Percentiles rank a stretch among this genome's conserved stretches.
These are phyloP conservation scores for Aeoliscus strigatus DNA, from an alignment of 2,797 vertebrate species.

Conservation along the genomic window DNA sequence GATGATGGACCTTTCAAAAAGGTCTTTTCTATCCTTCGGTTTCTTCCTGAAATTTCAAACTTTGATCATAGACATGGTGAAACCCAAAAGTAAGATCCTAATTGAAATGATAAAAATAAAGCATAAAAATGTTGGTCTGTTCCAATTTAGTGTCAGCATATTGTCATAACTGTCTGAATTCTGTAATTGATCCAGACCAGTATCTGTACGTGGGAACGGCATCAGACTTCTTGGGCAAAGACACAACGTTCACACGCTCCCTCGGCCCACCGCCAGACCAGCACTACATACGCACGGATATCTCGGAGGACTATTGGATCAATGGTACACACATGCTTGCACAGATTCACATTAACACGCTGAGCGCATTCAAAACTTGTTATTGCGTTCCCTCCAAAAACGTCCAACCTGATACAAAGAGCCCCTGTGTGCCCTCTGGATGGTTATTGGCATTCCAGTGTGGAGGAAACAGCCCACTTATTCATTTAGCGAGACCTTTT, in stretches of 20 bases:
- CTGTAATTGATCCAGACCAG: constrained; percentile 76
- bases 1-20: background rate
- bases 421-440: constrained; percentile 48
- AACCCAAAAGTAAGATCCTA: too few relatives aligned
- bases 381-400: constrained; percentile 33
- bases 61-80: too few relatives aligned
- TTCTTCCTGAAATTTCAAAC: constrained; percentile 8
- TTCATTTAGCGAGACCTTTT: constrained; percentile 65
- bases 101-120: too few relatives aligned
- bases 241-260: constrained; percentile 91
- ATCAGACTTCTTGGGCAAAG: constrained; percentile 97
- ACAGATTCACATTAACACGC: constrained; percentile 23
- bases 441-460: constrained; percentile 65
- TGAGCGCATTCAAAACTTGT: constrained; percentile 39
- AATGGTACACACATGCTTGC: constrained; percentile 79
- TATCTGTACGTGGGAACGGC: constrained; percentile 93
- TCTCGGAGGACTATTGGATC: constrained; percentile 97
- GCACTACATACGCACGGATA: constrained; percentile 94
- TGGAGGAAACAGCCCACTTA: constrained; percentile 60
- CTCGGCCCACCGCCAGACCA: constrained; percentile 88
- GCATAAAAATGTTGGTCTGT: too few relatives aligned
- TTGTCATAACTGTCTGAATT: background rate
- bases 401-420: constrained; percentile 56
- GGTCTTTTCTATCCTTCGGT: constrained; percentile 13
- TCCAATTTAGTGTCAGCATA: too few relatives aligned